These are phyloP conservation scores for Parnassius orleans DNA, from an alignment of 2,888 invertebrate species.

Conservation along the genomic window DNA sequence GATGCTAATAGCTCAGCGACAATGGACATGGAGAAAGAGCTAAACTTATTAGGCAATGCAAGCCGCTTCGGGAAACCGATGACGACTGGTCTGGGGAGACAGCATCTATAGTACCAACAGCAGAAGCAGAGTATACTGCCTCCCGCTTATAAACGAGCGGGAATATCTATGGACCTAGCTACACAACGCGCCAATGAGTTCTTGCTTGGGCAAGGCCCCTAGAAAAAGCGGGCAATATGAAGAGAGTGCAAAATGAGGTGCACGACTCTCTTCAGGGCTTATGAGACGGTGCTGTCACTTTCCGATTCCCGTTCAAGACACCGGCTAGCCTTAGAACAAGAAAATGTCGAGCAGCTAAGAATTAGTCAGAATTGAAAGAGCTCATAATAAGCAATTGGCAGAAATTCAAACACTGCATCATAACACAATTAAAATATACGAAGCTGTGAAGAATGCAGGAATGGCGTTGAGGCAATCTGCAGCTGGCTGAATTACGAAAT, in stretches of 20 bases:
- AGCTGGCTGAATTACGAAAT: not conserved
- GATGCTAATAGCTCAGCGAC: too few relatives aligned
- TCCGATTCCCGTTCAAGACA: not conserved
- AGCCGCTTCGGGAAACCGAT: too few relatives aligned
- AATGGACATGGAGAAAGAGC: too few relatives aligned
- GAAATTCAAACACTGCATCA: not conserved
- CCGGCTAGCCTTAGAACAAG: not conserved
- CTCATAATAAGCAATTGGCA: not conserved
- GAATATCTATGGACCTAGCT: too few relatives aligned
- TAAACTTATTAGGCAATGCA: too few relatives aligned
- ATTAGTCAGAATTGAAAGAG: not conserved
- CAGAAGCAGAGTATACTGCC: too few relatives aligned
- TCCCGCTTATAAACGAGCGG: too few relatives aligned
- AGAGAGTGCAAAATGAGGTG: not conserved
- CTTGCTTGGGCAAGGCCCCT: too few relatives aligned
- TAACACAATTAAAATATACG: not conserved
- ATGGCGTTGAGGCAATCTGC: not conserved
- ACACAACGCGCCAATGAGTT: too few relatives aligned
- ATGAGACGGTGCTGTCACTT: not conserved
- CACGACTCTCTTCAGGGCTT: not conserved
- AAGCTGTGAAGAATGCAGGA: not conserved
- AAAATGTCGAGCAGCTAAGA: slow-evolving; percentile 1
- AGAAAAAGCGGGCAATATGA: too few relatives aligned
- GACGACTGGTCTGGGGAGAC: too few relatives aligned
- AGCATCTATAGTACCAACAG: too few relatives aligned